Conservation (phyloP, 2,888 invertebrate genomes). For the Galerucella calmariensis region DNA sequence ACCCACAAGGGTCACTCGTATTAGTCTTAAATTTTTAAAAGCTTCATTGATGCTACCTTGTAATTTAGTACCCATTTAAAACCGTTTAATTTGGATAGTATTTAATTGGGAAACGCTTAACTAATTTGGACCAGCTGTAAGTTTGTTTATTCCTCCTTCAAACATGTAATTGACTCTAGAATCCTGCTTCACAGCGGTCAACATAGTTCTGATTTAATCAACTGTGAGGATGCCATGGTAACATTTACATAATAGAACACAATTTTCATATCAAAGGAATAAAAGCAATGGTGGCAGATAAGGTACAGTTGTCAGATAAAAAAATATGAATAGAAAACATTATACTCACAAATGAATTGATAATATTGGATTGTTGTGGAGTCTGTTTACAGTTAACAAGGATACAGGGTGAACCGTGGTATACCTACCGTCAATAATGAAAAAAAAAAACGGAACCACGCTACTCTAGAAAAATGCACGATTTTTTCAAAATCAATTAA, state of each 20-base stretch:
- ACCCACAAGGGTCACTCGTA: too few relatives aligned
- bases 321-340: neutral
- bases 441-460: too few relatives aligned
- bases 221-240: conserved; percentile 13
- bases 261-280: conserved; percentile 1
- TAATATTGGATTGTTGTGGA: neutral
- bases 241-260: conserved; percentile 10
- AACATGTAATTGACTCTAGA: conserved; percentile 3
- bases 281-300: neutral
- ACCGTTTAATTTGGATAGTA: neutral
- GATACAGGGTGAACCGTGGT: too few relatives aligned
- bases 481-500: too few relatives aligned
- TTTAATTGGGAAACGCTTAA: neutral
- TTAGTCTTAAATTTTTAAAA: neutral
- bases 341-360: neutral
- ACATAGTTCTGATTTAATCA: conserved; percentile 9
- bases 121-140: too few relatives aligned
- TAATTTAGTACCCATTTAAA: too few relatives aligned
- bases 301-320: neutral
- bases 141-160: neutral
- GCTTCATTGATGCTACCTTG: neutral
- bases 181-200: neutral
- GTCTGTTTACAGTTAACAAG: neutral
- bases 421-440: too few relatives aligned
- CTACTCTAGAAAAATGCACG: too few relatives aligned